Conservation (phyloP, 2,797 vertebrate species). For the Sebastolobus altivelis region DNA sequence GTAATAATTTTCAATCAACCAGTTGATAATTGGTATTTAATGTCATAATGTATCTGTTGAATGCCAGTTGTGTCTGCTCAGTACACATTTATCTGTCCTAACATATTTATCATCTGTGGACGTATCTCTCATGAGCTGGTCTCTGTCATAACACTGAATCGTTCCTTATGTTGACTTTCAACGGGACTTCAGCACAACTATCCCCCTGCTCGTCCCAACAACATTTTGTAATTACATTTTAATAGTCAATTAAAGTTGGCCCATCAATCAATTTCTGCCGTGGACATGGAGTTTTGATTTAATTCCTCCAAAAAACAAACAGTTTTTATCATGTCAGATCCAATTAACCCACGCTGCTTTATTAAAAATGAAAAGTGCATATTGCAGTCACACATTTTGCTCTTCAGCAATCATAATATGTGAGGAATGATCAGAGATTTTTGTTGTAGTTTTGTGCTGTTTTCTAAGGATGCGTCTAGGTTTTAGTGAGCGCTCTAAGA, state of each 20-base stretch:
- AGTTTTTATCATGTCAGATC: slow-evolving; percentile 79
- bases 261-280: slow-evolving; percentile 84
- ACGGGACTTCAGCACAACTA: slow-evolving; percentile 48
- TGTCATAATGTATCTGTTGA: not conserved
- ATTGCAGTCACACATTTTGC: slow-evolving; percentile 7
- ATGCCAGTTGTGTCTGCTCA: not conserved
- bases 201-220: slow-evolving; percentile 69
- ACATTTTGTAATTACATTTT: slow-evolving; percentile 88
- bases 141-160: slow-evolving; percentile 16
- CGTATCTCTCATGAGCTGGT: not conserved
- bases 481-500: slow-evolving; percentile 30
- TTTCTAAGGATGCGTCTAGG: slow-evolving; percentile 21
- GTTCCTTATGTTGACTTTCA: slow-evolving; percentile 71
- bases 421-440: slow-evolving; percentile 37
- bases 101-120: not conserved
- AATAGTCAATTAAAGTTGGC: slow-evolving; percentile 87
- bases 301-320: slow-evolving; percentile 78
- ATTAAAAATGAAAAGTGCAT: slow-evolving; percentile 55
- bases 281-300: slow-evolving; percentile 82
- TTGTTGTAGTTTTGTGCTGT: slow-evolving; percentile 29
- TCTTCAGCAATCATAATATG: slow-evolving; percentile 7
- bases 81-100: not conserved
- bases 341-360: slow-evolving; percentile 80
- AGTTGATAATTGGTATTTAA: not conserved
- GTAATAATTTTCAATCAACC: not conserved